Evolutionary conservation across 2,888 invertebrate species (phyloP).

Genomic region (Trachelus tabidus): DNA sequence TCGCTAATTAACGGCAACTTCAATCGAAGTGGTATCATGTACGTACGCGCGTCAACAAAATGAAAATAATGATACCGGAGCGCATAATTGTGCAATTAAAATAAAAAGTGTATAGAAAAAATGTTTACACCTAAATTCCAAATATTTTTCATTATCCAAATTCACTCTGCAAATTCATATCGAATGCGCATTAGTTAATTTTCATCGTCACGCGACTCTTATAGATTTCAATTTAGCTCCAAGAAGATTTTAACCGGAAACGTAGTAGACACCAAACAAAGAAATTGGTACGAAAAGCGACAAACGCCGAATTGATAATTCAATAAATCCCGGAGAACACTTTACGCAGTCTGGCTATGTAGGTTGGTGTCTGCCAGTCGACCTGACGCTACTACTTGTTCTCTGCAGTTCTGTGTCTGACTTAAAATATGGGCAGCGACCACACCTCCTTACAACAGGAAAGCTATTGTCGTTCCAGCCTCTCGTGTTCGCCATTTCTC

Average conservation of each 20-base stretch:
- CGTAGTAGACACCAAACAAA: neutral
- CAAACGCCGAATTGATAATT: slow-evolving; percentile 17
- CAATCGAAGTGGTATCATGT: neutral
- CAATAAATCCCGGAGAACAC: slow-evolving; percentile 23
- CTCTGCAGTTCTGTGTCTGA: slow-evolving; percentile 55
- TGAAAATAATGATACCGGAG: neutral
- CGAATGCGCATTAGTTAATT: neutral
- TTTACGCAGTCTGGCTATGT: neutral
- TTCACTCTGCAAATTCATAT: neutral
- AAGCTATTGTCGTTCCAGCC: slow-evolving; percentile 49
- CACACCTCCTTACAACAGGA: slow-evolving; percentile 57
- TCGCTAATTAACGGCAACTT: neutral
- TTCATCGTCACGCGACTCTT: too few species aligned
- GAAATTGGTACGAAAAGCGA: neutral
- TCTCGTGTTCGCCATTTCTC: neutral
- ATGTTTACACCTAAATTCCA: neutral
- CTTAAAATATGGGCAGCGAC: slow-evolving; percentile 59
- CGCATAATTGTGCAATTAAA: neutral
- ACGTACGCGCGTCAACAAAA: neutral
- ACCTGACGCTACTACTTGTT: slow-evolving; percentile 46
- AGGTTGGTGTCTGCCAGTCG: neutral
- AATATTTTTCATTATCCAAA: neutral
- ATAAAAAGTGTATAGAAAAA: neutral
- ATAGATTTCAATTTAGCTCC: too few species aligned
- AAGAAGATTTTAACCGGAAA: neutral